Evolutionary conservation across 2,888 invertebrate species (phyloP).

Genomic region (Nymphalis polychloros): DNA sequence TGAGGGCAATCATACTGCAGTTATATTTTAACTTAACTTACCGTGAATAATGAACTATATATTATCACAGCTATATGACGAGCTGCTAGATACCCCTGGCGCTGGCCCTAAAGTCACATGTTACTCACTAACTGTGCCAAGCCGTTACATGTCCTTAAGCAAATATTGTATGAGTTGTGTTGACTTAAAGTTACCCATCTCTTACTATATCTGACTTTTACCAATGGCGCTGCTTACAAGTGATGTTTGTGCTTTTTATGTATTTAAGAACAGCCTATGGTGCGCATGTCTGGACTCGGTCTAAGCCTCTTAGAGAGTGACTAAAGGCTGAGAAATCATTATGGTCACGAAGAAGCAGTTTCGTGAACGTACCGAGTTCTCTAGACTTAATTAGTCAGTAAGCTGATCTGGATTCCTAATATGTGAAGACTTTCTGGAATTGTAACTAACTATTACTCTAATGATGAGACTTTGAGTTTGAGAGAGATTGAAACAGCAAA

Average conservation of each 20-base stretch:
- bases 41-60: slow-evolving; percentile 38
- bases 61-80: slow-evolving; percentile 61
- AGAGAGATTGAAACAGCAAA: too few relatives aligned
- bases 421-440: slow-evolving; percentile 62
- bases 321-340: slow-evolving; percentile 67
- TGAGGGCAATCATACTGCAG: slow-evolving; percentile 39
- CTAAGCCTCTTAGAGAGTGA: slow-evolving; percentile 63
- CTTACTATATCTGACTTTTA: slow-evolving; percentile 36
- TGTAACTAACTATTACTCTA: slow-evolving; percentile 48
- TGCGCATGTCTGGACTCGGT: slow-evolving; percentile 25
- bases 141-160: slow-evolving; percentile 47
- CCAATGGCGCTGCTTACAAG: slow-evolving; percentile 26
- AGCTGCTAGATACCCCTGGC: slow-evolving; percentile 53
- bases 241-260: not conserved
- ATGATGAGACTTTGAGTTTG: not conserved
- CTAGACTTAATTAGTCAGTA: slow-evolving; percentile 67
- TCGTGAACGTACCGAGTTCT: slow-evolving; percentile 73
- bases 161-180: slow-evolving; percentile 51
- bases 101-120: slow-evolving; percentile 64
- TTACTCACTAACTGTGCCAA: slow-evolving; percentile 63
- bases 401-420: slow-evolving; percentile 64
- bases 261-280: slow-evolving; percentile 23
- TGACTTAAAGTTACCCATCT: slow-evolving; percentile 45
- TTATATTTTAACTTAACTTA: not conserved
- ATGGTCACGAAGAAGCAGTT: slow-evolving; percentile 60